phyloP scores from a whole-genome alignment of 2,113 vertebrate species.

The Trichomycterus rosablanca region DNA sequence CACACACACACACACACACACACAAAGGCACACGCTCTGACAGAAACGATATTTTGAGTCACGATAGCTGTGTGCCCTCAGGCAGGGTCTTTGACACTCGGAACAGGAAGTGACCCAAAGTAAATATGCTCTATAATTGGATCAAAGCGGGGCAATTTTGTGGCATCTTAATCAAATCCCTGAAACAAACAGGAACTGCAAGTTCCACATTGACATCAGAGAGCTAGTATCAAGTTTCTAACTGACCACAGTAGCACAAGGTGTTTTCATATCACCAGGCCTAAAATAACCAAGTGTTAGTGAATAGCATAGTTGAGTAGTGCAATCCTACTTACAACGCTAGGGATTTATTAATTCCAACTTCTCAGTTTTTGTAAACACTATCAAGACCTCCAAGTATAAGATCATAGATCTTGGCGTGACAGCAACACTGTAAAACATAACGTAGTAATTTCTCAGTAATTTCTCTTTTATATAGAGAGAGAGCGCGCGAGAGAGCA shows the following conservation, averaged over 20 bases:
- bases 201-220: conserved; percentile 17
- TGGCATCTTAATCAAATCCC: conserved; percentile 42
- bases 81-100: conserved; percentile 31
- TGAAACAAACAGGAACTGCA: conserved; percentile 39
- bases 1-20: conserved; percentile 5
- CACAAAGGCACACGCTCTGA: conserved; percentile 7
- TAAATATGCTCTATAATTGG: conserved; percentile 41
- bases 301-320: no score
- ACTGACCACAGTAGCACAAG: conserved; percentile 12
- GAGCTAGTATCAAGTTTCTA: conserved; percentile 9
- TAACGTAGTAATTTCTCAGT: no score
- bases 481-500: no score
- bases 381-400: no score
- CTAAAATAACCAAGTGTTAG: neutral
- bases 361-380: no score
- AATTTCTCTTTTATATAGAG: no score
- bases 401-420: no score
- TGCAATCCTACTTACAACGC: no score
- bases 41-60: conserved; percentile 31
- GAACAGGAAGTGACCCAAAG: conserved; percentile 48
- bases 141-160: conserved; percentile 43
- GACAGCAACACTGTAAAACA: no score
- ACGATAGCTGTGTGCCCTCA: conserved; percentile 22
- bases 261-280: neutral
- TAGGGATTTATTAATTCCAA: no score